These are phyloP conservation scores for Acrocephalus scirpaceus DNA, from an alignment of 2,797 vertebrate genomes.

Conservation along the genomic window DNA sequence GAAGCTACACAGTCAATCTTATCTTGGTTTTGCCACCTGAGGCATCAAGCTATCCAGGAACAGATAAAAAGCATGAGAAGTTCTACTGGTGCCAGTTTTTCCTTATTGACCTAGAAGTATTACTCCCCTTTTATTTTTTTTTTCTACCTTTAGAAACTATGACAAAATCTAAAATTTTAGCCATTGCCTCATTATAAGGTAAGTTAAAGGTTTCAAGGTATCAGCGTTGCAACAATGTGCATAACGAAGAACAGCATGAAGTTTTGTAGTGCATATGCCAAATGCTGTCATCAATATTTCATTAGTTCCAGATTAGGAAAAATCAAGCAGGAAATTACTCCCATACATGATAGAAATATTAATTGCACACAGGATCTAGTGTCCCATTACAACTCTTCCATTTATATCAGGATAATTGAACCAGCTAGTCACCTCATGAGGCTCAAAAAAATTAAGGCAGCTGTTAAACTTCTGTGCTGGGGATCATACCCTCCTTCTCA, in stretches of 20 bases:
- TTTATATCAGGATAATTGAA: neutral
- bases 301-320: neutral
- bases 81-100: neutral
- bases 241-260: rapidly evolving
- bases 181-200: neutral
- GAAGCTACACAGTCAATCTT: neutral
- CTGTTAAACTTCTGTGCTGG: neutral
- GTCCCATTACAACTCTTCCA: neutral
- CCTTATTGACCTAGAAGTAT: neutral
- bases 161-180: neutral
- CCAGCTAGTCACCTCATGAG: neutral
- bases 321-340: neutral
- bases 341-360: neutral
- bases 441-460: neutral
- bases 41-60: neutral
- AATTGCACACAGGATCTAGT: neutral
- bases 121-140: neutral
- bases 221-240: neutral
- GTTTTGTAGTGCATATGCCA: neutral
- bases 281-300: neutral
- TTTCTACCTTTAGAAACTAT: neutral
- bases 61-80: neutral
- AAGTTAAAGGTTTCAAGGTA: neutral
- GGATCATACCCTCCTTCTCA: neutral
- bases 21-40: neutral